phyloP scores from a whole-genome alignment of 2,797 vertebrate species.

The Phrynocephalus vlangalii region DNA sequence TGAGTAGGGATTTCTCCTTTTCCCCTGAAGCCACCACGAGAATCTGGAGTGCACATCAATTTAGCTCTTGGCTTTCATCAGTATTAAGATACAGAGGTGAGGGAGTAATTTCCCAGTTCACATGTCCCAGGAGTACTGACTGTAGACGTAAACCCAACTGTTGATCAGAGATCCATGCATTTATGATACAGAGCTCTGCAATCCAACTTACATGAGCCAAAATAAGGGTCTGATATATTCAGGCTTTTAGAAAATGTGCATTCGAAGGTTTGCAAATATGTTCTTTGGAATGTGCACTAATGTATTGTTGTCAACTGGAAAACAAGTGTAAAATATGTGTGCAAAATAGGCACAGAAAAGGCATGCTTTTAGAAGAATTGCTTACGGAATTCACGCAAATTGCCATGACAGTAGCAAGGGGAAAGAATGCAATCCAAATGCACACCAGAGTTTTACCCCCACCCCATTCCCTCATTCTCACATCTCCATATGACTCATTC shows the following conservation, averaged over 20 bases:
- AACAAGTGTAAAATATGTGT: not conserved
- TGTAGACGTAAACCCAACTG: not conserved
- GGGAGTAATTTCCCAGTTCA: not conserved
- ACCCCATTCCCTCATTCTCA: too few relatives aligned
- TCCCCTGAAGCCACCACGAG: not conserved
- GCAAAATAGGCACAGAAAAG: not conserved
- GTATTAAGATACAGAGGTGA: not conserved
- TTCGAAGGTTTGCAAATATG: too few relatives aligned
- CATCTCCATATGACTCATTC: too few relatives aligned
- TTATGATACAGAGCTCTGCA: not conserved
- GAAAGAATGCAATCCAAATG: not conserved
- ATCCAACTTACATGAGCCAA: not conserved
- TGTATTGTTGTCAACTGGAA: not conserved
- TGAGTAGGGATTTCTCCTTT: slow-evolving; percentile 52
- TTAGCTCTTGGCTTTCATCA: not conserved
- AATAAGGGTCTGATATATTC: not conserved
- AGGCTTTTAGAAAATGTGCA: not conserved
- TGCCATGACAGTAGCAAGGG: not conserved
- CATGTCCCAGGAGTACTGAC: not conserved
- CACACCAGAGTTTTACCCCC: not conserved
- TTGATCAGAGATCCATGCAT: too few relatives aligned
- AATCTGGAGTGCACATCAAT: not conserved
- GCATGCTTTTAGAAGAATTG: not conserved
- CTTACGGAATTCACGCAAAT: not conserved
- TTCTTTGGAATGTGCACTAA: not conserved